Conservation (phyloP, 2,797 vertebrate genomes). For the Enteromius viviparus region DNA sequence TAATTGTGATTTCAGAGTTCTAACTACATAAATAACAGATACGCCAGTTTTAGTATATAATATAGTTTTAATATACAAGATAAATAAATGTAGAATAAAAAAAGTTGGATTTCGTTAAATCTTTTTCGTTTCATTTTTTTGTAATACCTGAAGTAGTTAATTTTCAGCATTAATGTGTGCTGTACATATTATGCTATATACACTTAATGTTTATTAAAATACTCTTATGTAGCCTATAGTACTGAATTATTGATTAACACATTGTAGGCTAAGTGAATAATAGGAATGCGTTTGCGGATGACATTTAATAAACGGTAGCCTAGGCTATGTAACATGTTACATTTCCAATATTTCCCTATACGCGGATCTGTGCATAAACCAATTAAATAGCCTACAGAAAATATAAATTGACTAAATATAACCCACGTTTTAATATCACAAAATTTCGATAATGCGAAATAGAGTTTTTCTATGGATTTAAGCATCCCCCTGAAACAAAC, state of each 20-base stretch:
- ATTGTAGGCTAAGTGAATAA: slow-evolving; percentile 2
- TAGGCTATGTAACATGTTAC: neutral
- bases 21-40: neutral
- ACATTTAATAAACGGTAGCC: neutral
- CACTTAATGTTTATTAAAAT: slow-evolving; percentile 1
- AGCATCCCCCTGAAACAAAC: neutral
- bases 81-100: neutral
- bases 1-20: neutral
- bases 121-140: neutral
- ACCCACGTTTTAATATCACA: neutral
- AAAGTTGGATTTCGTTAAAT: neutral
- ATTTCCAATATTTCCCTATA: neutral
- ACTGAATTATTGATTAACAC: slow-evolving; percentile 47
- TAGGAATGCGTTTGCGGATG: slow-evolving; percentile 3
- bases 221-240: neutral
- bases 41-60: neutral
- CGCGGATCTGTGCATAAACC: neutral
- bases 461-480: neutral
- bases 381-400: neutral
- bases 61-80: neutral
- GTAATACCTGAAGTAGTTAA: neutral
- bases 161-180: neutral
- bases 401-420: neutral
- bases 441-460: neutral
- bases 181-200: neutral